These are phyloP conservation scores for Aphidius gifuensis DNA, from an alignment of 1,140 invertebrate genomes.

Conservation along the genomic window DNA sequence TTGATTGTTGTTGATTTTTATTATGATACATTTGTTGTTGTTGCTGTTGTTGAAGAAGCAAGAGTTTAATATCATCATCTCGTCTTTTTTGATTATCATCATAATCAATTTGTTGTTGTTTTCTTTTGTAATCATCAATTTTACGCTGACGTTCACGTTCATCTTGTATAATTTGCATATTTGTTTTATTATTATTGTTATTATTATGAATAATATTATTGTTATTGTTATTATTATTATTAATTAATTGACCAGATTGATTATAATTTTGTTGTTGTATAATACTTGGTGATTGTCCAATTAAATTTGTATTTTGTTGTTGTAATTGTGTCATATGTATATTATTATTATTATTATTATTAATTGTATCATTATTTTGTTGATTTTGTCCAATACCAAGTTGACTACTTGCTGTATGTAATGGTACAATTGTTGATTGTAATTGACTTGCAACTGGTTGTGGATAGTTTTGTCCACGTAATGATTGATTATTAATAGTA, in stretches of 20 bases:
- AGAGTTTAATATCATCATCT: constrained; percentile 53
- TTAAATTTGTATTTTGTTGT: too few species aligned
- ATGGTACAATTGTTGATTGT: constrained; percentile 38
- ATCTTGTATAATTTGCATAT: constrained; percentile 38
- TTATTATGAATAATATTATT: too few species aligned
- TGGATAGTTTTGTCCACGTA: constrained; percentile 35
- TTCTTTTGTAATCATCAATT: constrained; percentile 58
- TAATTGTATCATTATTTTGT: constrained; percentile 22
- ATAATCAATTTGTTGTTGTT: constrained; percentile 47
- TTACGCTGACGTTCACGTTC: constrained; percentile 56
- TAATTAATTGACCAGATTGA: neutral
- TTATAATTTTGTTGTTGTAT: neutral
- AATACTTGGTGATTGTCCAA: neutral
- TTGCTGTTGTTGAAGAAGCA: constrained; percentile 43
- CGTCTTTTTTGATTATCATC: constrained; percentile 51
- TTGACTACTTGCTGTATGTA: constrained; percentile 36
- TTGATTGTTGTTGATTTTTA: constrained; percentile 39
- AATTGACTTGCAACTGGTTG: constrained; percentile 42
- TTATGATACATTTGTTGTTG: constrained; percentile 39
- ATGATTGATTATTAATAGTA: constrained; percentile 44
- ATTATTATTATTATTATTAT: constrained; percentile 25
- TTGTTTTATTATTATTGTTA: constrained; percentile 1
- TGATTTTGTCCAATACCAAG: constrained; percentile 29
- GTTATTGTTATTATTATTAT: too few species aligned
- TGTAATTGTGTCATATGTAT: neutral